Base-by-base conservation (phyloP, 92 coral and sea anemone genomes). In the Phenganax marumi region DNA sequence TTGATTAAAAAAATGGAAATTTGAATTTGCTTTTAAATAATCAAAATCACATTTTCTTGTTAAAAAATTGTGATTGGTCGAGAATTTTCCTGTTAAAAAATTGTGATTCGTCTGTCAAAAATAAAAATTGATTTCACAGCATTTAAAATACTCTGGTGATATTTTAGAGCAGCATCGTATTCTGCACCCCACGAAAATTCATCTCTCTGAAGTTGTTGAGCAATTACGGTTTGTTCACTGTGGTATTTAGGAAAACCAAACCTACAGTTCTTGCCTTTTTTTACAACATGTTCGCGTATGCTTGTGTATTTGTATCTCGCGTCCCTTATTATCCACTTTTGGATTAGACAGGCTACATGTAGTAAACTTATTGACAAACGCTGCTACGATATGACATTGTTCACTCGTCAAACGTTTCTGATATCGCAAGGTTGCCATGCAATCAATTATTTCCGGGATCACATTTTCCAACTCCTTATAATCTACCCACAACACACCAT, bases 231-330 rank as follows among this genome's bases (percentile, higher is more conserved):
- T 48, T 48, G 77, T 33, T 71, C 77, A 71, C 77, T 71, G 77
- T 26, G 77, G 77, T 71, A 71, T 71, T 55, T 71, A 49, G 77
- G 77, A 71, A 71, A 71, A 18, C 77, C 77, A 71, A 71, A 71
- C 77, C 77, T 71, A 49, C 77, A 71, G 77, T 71, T 71, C 4
- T 71, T 48, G 8, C 77, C 56, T 71, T 71, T 71, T 71, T 71
- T n/a, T n/a, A 33, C 77, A 24, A 71, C 77, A 43, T 14, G 77
- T 71, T 48, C 77, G 54, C 19, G 77, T 71, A 55, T 71, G 77
- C 46, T 71, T 71, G 77, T 71, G 77, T 71, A 33, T 71, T 24
- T 71, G 77, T 55, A 71, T 24, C 56, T 71, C 77, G 53, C 77
- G 77, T 71, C 39, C 77, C 77, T 71, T 71, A 48, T 71, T 55